Evolutionary conservation across 2,797 vertebrate genomes (phyloP), one percentile per base, ranked within the genome.

Genomic region (Pseudomugil tenellus): DNA sequence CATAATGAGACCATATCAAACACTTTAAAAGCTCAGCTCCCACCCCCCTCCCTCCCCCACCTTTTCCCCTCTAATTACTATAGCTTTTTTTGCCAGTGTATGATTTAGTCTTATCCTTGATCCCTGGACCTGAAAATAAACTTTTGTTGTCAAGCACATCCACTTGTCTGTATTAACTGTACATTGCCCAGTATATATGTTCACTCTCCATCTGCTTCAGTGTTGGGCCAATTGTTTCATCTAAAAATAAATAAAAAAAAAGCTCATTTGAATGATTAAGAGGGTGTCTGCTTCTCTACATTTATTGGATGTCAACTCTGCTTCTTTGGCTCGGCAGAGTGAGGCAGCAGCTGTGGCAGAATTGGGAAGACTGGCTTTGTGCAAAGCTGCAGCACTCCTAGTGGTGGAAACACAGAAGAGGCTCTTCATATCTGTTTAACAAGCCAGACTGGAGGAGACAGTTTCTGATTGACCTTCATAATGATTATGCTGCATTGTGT

Each of bases 311-410:
- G 89, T 89, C 86, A 79, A 70, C 73, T 85, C 74, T 51, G 83
- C 81, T 78, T 85, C 81, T 58, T 68, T 81, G 31, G 64, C 55
- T 0, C 62, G 77, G 76, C 71, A 75, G 72, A 67, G 70, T 76
- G 77, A 84, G 63, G 73, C 72, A 81, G 82, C 87, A 91, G 87
- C 83, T 84, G 81, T 68, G 58, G 74, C n/a, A 67, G 67, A 83
- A 84, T 79, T 76, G 49, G 25, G 55, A 70, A 55, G 2, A 1
- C 59, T 70, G 57, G 23, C 70, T 86, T 87, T 88, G 21, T 86
- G 89, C 84, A 84, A 88, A 91, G 88, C 90, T 82, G 84, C 87
- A 91, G 91, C 90, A 46, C 90, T 66, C 85, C 91, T 81, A 86
- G 87, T 90, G 93, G 89, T 63, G 39, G 56, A 70, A 56, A 70